A percentile compares a stretch with the other conserved stretches of the same genome.
These are phyloP conservation scores for Nymphalis io DNA, from an alignment of 1,140 invertebrate species.

Conservation along the genomic window DNA sequence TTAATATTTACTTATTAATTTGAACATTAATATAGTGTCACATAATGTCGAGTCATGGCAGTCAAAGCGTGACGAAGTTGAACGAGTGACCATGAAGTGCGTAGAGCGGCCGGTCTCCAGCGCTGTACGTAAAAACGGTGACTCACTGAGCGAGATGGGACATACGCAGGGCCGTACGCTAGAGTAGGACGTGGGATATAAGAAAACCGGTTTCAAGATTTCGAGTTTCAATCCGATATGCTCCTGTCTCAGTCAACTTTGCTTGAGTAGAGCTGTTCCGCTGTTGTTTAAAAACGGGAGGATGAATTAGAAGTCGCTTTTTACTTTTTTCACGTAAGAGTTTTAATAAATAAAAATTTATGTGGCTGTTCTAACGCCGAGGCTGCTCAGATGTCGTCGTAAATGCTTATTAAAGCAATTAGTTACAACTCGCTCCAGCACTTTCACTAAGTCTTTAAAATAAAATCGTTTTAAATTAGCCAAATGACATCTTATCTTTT, in stretches of 20 bases:
- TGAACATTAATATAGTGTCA: slow-evolving; percentile 74
- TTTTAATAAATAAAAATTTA: slow-evolving; percentile 24
- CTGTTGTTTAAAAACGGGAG: slow-evolving; percentile 46
- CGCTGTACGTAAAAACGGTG: slow-evolving; percentile 75
- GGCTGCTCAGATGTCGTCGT: slow-evolving; percentile 14
- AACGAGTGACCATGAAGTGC: slow-evolving; percentile 78
- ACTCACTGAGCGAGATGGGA: slow-evolving; percentile 65
- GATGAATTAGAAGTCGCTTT: slow-evolving; percentile 55
- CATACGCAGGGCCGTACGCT: slow-evolving; percentile 40
- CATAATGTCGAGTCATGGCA: slow-evolving; percentile 70
- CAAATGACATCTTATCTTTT: slow-evolving; percentile 64
- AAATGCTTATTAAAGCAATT: slow-evolving; percentile 29
- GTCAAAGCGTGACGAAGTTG: slow-evolving; percentile 75
- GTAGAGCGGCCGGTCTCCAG: slow-evolving; percentile 67
- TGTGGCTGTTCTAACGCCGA: slow-evolving; percentile 10
- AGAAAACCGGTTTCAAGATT: slow-evolving; percentile 77
- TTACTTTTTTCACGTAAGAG: slow-evolving; percentile 34
- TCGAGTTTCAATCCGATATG: slow-evolving; percentile 80
- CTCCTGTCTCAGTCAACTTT: slow-evolving; percentile 73
- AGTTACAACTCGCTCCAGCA: slow-evolving; percentile 19
- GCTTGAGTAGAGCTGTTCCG: slow-evolving; percentile 61
- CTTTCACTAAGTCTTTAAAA: slow-evolving; percentile 29
- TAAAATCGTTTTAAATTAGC: slow-evolving; percentile 49
- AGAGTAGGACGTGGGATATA: slow-evolving; percentile 56
- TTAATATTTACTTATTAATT: slow-evolving; percentile 67